Percentiles rank a stretch among this genome's conserved stretches.
Conservation (phyloP, 2,113 vertebrate species). For the Microcebus tavaratra region DNA sequence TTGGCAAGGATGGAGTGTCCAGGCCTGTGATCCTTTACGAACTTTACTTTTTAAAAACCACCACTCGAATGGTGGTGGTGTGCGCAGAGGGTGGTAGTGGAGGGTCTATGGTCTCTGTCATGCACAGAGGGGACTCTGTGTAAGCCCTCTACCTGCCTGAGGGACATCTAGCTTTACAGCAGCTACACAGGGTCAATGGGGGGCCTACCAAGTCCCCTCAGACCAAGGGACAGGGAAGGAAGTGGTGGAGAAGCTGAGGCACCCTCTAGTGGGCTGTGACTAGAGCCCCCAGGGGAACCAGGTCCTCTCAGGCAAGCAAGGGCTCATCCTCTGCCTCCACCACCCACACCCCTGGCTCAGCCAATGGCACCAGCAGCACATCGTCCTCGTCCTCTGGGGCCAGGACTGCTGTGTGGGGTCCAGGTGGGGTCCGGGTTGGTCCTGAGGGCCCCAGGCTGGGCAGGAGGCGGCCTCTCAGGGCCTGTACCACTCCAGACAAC, state of each 20-base stretch:
- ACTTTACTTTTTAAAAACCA: conserved; percentile 26
- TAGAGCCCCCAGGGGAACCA: not conserved
- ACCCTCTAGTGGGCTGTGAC: not conserved
- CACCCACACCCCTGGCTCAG: conserved; percentile 84
- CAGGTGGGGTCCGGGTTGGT: not conserved
- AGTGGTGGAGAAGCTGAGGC: not conserved
- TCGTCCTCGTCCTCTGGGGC: conserved; percentile 87
- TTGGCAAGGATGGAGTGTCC: conserved; percentile 45
- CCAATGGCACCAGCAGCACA: conserved; percentile 90
- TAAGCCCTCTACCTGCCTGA: not conserved
- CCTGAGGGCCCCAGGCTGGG: conserved; percentile 78
- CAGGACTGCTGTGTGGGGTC: conserved; percentile 44
- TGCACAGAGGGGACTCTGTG: not conserved
- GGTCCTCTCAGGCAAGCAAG: conserved; percentile 87
- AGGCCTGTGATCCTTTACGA: conserved; percentile 9
- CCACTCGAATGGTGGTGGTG: not conserved
- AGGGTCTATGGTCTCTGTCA: not conserved
- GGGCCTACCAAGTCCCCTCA: not conserved
- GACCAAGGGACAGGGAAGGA: not conserved
- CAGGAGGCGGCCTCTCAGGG: conserved; percentile 78
- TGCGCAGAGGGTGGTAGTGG: not conserved
- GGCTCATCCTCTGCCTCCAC: conserved; percentile 89
- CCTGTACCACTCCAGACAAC: conserved; percentile 76
- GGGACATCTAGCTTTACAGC: conserved; percentile 19
- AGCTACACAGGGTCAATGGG: not conserved